A percentile compares a stretch with the other conserved stretches of the same genome.
Conservation (phyloP, 2,888 invertebrate species). For the Rosalia funebris region DNA sequence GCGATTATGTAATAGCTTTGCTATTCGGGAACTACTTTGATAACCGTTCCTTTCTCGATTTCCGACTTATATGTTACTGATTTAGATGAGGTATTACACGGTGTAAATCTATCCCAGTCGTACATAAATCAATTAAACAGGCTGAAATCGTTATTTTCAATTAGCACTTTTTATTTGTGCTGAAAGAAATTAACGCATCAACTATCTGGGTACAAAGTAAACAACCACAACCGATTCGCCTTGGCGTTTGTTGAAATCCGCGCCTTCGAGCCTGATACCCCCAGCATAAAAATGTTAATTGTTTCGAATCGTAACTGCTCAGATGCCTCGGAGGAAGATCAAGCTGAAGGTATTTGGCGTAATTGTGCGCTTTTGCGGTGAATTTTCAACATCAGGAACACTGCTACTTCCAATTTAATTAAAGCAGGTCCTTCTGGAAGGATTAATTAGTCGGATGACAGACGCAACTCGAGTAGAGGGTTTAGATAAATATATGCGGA, state of each 20-base stretch:
- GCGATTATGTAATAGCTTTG: too few species aligned
- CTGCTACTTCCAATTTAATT: slow-evolving; percentile 61
- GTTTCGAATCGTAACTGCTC: slow-evolving; percentile 5
- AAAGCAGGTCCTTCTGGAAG: slow-evolving; percentile 59
- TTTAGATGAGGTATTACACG: too few species aligned
- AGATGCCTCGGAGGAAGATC: slow-evolving; percentile 15
- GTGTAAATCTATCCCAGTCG: too few species aligned
- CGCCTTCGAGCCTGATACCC: neutral
- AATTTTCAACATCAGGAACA: slow-evolving; percentile 56
- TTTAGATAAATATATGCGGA: slow-evolving; percentile 57
- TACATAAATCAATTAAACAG: too few species aligned
- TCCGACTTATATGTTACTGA: too few species aligned
- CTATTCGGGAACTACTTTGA: too few species aligned
- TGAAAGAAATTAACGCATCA: too few species aligned
- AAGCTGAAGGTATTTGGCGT: slow-evolving; percentile 14
- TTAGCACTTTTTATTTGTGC: too few species aligned
- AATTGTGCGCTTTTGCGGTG: slow-evolving; percentile 48
- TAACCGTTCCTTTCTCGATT: too few species aligned
- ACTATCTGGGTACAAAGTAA: too few species aligned
- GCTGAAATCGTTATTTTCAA: too few species aligned
- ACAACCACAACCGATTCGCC: too few species aligned
- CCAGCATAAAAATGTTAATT: slow-evolving; percentile 2
- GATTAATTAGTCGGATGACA: slow-evolving; percentile 61
- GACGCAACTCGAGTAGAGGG: slow-evolving; percentile 55
- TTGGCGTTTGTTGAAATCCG: neutral